These are phyloP conservation scores for Takifugu bimaculatus DNA, from an alignment of 2,113 vertebrate genomes.

Conservation along the genomic window DNA sequence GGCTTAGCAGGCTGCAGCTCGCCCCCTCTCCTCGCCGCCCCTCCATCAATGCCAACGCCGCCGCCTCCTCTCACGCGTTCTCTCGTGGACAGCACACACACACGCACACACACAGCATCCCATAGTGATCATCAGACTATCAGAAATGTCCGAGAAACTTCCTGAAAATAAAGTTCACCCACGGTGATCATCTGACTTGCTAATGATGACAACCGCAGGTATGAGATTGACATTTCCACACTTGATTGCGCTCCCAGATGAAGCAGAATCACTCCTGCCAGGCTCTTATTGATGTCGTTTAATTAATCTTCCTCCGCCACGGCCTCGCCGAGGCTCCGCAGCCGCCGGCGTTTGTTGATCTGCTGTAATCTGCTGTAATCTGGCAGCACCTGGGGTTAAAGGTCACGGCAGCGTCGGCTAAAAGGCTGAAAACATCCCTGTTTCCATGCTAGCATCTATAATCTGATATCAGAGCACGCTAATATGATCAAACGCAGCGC, in stretches of 20 bases:
- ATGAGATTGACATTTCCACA: slow-evolving; percentile 49
- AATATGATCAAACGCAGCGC: slow-evolving; percentile 51
- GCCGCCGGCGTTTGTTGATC: no score
- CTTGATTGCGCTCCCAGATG: slow-evolving; percentile 54
- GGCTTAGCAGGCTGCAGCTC: slow-evolving; percentile 87
- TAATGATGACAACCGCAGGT: slow-evolving; percentile 49
- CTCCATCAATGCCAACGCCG: slow-evolving; percentile 14
- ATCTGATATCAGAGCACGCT: slow-evolving; percentile 40
- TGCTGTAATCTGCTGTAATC: background rate
- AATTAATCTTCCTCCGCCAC: slow-evolving; percentile 46
- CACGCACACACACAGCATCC: background rate
- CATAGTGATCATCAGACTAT: background rate
- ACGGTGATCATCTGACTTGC: slow-evolving; percentile 28
- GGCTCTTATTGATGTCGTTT: slow-evolving; percentile 48
- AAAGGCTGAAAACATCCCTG: background rate
- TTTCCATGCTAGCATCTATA: slow-evolving; percentile 22
- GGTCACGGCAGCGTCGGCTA: slow-evolving; percentile 22
- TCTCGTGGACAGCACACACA: slow-evolving; percentile 56
- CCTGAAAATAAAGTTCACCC: background rate
- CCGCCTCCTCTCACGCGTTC: background rate
- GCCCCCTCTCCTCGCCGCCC: slow-evolving; percentile 76
- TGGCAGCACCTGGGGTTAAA: background rate
- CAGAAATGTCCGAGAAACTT: background rate
- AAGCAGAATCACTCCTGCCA: slow-evolving; percentile 41
- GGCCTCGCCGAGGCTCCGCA: background rate